These are phyloP conservation scores for Cephus cinctus DNA, from an alignment of 1,140 invertebrate species.

Conservation along the genomic window DNA sequence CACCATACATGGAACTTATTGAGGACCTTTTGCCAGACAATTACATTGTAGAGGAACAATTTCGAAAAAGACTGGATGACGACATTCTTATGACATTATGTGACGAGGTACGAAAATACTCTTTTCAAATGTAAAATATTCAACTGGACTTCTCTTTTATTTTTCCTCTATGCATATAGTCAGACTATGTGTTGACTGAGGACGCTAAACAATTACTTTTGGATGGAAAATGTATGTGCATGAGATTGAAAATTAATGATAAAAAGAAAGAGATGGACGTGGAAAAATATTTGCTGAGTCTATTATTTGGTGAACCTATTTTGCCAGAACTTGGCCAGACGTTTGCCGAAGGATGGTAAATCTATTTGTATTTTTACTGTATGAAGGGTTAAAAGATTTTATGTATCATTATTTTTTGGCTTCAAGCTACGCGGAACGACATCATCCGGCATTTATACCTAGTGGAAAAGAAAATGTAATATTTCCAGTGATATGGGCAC, in stretches of 20 bases:
- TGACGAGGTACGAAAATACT: conserved; percentile 33
- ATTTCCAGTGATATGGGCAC: conserved; percentile 45
- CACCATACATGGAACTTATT: conserved; percentile 43
- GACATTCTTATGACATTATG: conserved; percentile 36
- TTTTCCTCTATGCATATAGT: conserved; percentile 31
- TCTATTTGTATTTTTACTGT: conserved; percentile 5
- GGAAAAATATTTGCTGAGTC: conserved; percentile 36
- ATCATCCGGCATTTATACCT: conserved; percentile 36
- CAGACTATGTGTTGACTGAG: conserved; percentile 34
- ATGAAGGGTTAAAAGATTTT: conserved; percentile 8
- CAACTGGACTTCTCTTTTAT: conserved; percentile 28
- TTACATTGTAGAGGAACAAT: conserved; percentile 42
- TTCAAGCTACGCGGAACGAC: conserved; percentile 37
- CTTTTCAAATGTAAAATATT: conserved; percentile 22
- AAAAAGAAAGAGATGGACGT: conserved; percentile 36
- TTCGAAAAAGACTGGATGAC: conserved; percentile 40
- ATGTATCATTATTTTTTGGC: conserved; percentile 4
- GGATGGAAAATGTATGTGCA: conserved; percentile 46
- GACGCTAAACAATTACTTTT: conserved; percentile 37
- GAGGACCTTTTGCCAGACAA: conserved; percentile 42
- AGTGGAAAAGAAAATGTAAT: conserved; percentile 33
- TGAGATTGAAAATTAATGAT: conserved; percentile 38
- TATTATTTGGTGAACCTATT: conserved; percentile 39
- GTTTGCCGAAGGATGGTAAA: conserved; percentile 41
- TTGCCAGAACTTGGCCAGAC: conserved; percentile 26